Evolutionary conservation across 2,113 vertebrate genomes (phyloP).

Genomic region (Pseudorhombus dupliciocellatus): DNA sequence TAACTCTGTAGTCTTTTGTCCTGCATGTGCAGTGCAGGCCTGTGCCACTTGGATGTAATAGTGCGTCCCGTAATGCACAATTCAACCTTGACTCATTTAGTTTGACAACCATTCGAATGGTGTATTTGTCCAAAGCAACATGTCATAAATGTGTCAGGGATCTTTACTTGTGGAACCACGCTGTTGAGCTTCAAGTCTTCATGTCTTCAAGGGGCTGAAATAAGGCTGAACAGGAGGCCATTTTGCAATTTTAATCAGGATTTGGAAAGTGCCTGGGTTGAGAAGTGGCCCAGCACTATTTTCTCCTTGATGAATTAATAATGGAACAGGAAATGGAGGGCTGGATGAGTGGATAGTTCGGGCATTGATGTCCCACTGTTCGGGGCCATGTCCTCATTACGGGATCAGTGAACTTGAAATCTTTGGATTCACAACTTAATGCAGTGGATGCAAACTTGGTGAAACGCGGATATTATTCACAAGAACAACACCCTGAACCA

Average conservation of each 20-base stretch:
- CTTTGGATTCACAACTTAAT: background rate
- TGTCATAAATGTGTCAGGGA: conserved; percentile 2
- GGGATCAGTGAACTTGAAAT: conserved; percentile 33
- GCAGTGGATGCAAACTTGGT: background rate
- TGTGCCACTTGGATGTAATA: conserved; percentile 24
- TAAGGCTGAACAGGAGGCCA: conserved; percentile 77
- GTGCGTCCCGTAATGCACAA: background rate
- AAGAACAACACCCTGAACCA: background rate
- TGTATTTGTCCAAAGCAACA: conserved; percentile 9
- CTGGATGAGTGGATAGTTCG: conserved; percentile 52
- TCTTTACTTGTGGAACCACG: background rate
- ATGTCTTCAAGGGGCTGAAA: conserved; percentile 64
- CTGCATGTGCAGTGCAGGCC: background rate
- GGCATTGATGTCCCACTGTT: conserved; percentile 38
- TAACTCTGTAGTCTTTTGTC: conserved; percentile 10
- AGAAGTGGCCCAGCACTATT: conserved; percentile 63
- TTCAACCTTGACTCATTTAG: conserved; percentile 24
- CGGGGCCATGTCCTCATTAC: conserved; percentile 44
- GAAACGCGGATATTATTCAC: conserved; percentile 6
- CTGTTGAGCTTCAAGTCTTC: background rate
- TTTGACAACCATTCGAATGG: background rate
- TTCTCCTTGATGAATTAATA: conserved; percentile 69
- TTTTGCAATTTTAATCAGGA: conserved; percentile 79
- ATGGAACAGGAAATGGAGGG: conserved; percentile 50
- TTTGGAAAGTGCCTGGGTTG: conserved; percentile 67